Evolutionary conservation across 2,888 invertebrate species (phyloP), one percentile per base, ranked within the genome.

Genomic region (Abrostola tripartita): DNA sequence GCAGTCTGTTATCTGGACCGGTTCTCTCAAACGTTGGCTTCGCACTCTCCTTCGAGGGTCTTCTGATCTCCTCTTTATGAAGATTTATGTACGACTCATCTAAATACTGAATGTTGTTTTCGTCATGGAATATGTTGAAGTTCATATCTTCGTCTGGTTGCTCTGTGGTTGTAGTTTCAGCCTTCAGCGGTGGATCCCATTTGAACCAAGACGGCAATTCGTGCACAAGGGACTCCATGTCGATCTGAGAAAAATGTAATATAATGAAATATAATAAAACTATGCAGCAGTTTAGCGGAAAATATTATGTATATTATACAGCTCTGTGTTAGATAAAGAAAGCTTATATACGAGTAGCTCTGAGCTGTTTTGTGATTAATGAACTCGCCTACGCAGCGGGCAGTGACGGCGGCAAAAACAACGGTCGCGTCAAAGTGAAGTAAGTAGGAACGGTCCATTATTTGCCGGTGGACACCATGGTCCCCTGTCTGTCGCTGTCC

Each of bases 11-110:
- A 76, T 94, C 94, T 40, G 93, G 92, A 11, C 90, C 94, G 50
- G 89, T 90, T 74, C 94, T 86, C 78, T 92, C 93, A 69, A 89
- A 92, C 51, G 86, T 82, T 38, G 85, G 85, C 78, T 91, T 92
- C 60, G 85, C 78, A 76, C 69, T 90, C 69, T 93, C 93, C 72
- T 93, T 94, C 6, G 88, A 82, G 49, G 93, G 90, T 58, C 92
- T 87, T 68, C 94, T 86, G 75, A 94, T 94, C 84, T 94, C 94
- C 67, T 94, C 94, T 76, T 92, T 93, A 78, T 94, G 93, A 55
- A 92, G 77, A 82, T 92, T 94, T 71, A 94, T 92, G 63, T 94
- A 94, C 10, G 93, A 87, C 80, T 93, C 93, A 71, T 94, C 94
- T 75, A 94, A 85, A 78, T 94, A 94, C 72, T 94, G 94, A 57